phyloP scores from a whole-genome alignment of 2,797 vertebrate species.

The Semotilus atromaculatus region DNA sequence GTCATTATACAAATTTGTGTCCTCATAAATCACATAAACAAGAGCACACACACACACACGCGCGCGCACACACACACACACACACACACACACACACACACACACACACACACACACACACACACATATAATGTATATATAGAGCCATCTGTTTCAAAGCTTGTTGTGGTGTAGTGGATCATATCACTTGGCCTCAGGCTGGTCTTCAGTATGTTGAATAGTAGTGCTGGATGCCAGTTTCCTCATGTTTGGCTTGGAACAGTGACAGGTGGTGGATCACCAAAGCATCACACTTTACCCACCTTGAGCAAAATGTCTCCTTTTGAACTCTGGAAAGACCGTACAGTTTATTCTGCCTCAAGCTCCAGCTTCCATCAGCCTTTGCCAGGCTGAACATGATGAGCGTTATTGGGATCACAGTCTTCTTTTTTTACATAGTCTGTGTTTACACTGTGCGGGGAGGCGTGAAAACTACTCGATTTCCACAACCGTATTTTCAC shows the following conservation, averaged over 20 bases:
- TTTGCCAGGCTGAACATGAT: slow-evolving; percentile 19
- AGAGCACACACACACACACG: slow-evolving; percentile 5
- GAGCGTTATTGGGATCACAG: not conserved
- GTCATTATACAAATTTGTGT: too few species aligned
- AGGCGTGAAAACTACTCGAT: not conserved
- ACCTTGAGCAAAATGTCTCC: not conserved
- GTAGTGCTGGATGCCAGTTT: slow-evolving; percentile 20
- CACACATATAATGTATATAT: too few species aligned
- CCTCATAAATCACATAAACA: too few species aligned
- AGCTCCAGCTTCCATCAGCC: not conserved
- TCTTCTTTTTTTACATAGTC: slow-evolving; percentile 8
- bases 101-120: too few species aligned
- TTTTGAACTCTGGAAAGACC: slow-evolving; percentile 2
- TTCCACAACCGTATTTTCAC: not conserved
- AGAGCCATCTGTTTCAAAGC: slow-evolving; percentile 13
- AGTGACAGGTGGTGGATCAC: slow-evolving; percentile 23
- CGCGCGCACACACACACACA: too few species aligned
- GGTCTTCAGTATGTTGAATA: slow-evolving; percentile 13
- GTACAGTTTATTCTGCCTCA: slow-evolving; percentile 7
- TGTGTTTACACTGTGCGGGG: not conserved
- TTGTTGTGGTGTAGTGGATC: not conserved
- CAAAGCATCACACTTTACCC: not conserved
- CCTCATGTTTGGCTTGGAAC: slow-evolving; percentile 1
- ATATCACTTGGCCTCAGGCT: not conserved
- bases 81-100: too few species aligned